Base-by-base conservation (phyloP, 1,140 invertebrate genomes). In the Probaryconus sp. region DNA sequence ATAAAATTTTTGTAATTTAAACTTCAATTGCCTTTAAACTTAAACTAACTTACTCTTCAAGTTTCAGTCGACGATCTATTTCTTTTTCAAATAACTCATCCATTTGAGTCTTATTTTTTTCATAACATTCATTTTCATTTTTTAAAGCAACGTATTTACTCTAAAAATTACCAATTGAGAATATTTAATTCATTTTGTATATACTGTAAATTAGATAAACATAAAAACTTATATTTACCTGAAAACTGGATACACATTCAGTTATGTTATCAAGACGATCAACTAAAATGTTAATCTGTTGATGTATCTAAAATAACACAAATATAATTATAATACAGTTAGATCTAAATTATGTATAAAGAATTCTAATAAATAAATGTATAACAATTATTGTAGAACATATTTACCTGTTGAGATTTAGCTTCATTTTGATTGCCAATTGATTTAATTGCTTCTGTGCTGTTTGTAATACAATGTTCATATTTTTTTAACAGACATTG, bases 1-100 rank as follows among this genome's bases (percentile, higher is more conserved):
- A 37, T 24, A 35, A 70, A 16, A 55, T 13, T 20, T 35, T 9
- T 24, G 43, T 6, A 35, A 17, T 58, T 14, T 6, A 28, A 17
- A 48, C 20, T 37, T 28, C 5, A 56, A 45, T 24, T 16, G 20
- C 6, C 38, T 42, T 20, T 42, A 6, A 13, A 14, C 2, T 37
- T 1, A 16, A 11, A 31, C 17, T 21, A 48, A 58, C 77, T 70
- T 76, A 81, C 80, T 55, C 40, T 48, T 84, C 81, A 7, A 74
- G 45, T 45, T 76, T 60, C 38, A 78, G 48, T 43, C 76, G 73
- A 13, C 16, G 26, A 30, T 4, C 45, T 33, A 56, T 81, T 78
- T 85, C 81, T 18, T 79, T 70, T 47, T 85, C 74, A 0, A 87
- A 37, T 35, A 71, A 56, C 14, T 80, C 67, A 11, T 70, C 63